Conservation (phyloP, 2,888 invertebrate species). For the Anodontia alba region DNA sequence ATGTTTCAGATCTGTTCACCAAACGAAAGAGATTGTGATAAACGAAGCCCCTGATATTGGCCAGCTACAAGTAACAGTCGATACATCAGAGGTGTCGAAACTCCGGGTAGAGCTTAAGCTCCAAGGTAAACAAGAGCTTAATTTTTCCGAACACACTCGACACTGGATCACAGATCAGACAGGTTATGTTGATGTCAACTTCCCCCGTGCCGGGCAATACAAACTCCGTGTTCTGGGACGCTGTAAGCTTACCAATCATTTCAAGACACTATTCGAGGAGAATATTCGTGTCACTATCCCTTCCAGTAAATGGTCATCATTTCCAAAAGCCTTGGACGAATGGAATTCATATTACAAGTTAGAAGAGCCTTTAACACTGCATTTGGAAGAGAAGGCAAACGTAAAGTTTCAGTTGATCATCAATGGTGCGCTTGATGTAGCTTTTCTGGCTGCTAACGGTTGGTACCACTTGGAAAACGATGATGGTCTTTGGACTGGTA, state of each 20-base stretch:
- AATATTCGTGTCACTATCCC: slow-evolving; percentile 40
- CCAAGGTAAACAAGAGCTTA: slow-evolving; percentile 46
- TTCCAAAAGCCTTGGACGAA: slow-evolving; percentile 35
- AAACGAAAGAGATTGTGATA: not conserved
- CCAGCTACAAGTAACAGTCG: slow-evolving; percentile 28
- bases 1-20: not conserved
- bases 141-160: slow-evolving; percentile 47
- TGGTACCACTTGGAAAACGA: slow-evolving; percentile 51
- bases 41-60: slow-evolving; percentile 43
- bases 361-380: slow-evolving; percentile 40
- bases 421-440: slow-evolving; percentile 52
- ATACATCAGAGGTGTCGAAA: slow-evolving; percentile 24
- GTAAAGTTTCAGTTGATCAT: slow-evolving; percentile 37
- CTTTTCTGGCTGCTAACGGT: slow-evolving; percentile 45
- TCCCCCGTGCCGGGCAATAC: slow-evolving; percentile 53
- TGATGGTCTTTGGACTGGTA: slow-evolving; percentile 43
- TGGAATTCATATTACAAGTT: slow-evolving; percentile 53
- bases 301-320: slow-evolving; percentile 52
- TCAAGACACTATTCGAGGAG: slow-evolving; percentile 34
- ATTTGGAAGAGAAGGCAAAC: slow-evolving; percentile 46
- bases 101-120: slow-evolving; percentile 43
- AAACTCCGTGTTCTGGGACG: slow-evolving; percentile 35
- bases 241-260: slow-evolving; percentile 12
- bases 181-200: slow-evolving; percentile 49
- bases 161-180: slow-evolving; percentile 49